Percentiles rank a stretch among this genome's conserved stretches.
phyloP scores from a whole-genome alignment of 2,113 vertebrate species.

The Daphoenositta chrysoptera region DNA sequence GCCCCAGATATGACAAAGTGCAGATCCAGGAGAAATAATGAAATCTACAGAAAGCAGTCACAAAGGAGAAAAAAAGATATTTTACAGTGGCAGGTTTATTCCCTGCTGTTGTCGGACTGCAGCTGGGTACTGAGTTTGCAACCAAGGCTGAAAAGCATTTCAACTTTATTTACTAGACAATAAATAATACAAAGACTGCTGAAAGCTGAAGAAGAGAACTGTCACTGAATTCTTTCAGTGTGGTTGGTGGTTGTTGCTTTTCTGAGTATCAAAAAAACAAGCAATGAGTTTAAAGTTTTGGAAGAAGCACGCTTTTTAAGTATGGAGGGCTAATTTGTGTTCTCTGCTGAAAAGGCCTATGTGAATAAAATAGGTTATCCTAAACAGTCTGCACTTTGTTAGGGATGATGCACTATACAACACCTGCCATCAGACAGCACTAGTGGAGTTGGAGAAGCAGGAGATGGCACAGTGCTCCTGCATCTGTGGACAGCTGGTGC shows the following conservation, averaged over 20 bases:
- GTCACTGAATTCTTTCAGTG: not conserved
- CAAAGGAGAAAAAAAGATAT: conserved; percentile 25
- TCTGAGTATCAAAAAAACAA: not conserved
- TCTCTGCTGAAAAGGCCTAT: not conserved
- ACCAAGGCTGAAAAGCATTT: conserved; percentile 50
- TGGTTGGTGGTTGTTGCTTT: conserved; percentile 1
- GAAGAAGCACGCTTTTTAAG: not conserved
- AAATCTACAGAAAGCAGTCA: conserved; percentile 42
- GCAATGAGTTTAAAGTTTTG: not conserved
- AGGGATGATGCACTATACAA: not conserved
- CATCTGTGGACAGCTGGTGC: not conserved
- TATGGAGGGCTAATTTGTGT: not conserved
- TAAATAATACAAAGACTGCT: conserved; percentile 55
- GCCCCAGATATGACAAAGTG: conserved; percentile 55
- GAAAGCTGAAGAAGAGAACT: conserved; percentile 16
- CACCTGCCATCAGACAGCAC: not conserved
- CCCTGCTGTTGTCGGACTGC: conserved; percentile 41
- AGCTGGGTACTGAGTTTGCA: conserved; percentile 36
- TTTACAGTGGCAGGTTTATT: conserved; percentile 54
- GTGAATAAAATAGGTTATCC: not conserved
- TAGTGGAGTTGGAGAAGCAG: not conserved
- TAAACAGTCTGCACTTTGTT: not conserved
- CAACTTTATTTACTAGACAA: conserved; percentile 56
- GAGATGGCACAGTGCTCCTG: not conserved
- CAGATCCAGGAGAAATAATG: conserved; percentile 49